Percentiles rank a stretch among this genome's conserved stretches.
Conservation (phyloP, 2,797 vertebrate species). For the Cuniculus paca region DNA sequence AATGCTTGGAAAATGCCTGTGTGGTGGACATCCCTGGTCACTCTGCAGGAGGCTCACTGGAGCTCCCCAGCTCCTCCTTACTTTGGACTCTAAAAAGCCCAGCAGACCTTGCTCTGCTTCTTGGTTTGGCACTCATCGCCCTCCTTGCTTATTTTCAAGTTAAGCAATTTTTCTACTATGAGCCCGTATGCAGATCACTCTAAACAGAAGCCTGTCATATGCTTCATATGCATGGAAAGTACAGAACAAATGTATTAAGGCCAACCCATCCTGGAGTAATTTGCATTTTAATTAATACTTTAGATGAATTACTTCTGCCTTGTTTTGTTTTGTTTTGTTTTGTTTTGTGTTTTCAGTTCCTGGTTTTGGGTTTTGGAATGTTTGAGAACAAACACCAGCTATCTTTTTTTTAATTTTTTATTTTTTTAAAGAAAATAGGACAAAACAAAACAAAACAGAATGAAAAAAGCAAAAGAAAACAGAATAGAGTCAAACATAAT, state of each 20-base stretch:
- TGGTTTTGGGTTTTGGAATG: conserved; percentile 67
- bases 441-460: no score
- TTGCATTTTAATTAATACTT: conserved; percentile 91
- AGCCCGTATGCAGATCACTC: conserved; percentile 73
- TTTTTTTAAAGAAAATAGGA: no score
- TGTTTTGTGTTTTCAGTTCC: conserved; percentile 46
- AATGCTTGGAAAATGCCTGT: fast-evolving
- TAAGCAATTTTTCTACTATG: conserved; percentile 73
- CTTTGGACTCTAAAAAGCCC: neutral
- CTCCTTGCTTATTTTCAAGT: conserved; percentile 80
- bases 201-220: conserved; percentile 81
- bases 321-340: conserved; percentile 79
- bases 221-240: conserved; percentile 86
- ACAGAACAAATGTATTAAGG: conserved; percentile 84
- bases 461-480: no score
- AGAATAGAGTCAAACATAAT: no score
- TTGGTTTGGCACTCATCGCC: conserved; percentile 1
- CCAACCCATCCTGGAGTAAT: conserved; percentile 83
- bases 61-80: neutral
- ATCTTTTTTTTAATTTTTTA: no score
- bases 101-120: conserved; percentile 15
- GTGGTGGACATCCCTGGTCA: fast-evolving
- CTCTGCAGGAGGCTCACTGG: neutral
- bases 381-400: conserved; percentile 76
- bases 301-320: conserved; percentile 81